Evolutionary conservation across 2,797 vertebrate genomes (phyloP).

Genomic region (Astyanax mexicanus): DNA sequence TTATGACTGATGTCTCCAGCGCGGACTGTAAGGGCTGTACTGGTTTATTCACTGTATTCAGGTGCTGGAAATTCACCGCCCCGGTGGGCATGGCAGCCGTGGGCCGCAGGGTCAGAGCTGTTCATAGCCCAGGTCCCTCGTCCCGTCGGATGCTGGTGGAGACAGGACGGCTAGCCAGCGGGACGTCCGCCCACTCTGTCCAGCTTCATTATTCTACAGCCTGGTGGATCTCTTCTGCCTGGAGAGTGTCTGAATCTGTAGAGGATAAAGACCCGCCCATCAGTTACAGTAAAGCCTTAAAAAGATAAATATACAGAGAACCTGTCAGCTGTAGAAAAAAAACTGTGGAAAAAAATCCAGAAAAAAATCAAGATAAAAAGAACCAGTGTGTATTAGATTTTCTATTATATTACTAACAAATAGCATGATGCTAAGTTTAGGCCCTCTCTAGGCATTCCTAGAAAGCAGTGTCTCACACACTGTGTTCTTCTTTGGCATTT

Average conservation of each 20-base stretch:
- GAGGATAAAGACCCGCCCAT: slow-evolving; percentile 1
- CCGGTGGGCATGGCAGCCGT: neutral
- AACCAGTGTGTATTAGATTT: too few relatives aligned
- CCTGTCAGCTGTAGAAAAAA: neutral
- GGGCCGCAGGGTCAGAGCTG: slow-evolving; percentile 6
- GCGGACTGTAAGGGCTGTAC: neutral
- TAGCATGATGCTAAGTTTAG: too few relatives aligned
- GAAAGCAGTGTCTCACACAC: too few relatives aligned
- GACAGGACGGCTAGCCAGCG: slow-evolving; percentile 28
- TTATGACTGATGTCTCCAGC: neutral
- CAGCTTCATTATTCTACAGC: slow-evolving; percentile 29
- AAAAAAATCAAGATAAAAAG: too few relatives aligned
- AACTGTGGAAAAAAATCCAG: too few relatives aligned
- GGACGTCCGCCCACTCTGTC: slow-evolving; percentile 41
- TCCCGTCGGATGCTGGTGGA: slow-evolving; percentile 33
- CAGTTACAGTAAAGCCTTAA: neutral
- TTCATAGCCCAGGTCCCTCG: slow-evolving; percentile 23
- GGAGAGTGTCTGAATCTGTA: slow-evolving; percentile 37
- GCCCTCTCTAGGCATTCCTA: too few relatives aligned
- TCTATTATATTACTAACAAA: too few relatives aligned
- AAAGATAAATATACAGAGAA: neutral
- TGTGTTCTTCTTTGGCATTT: too few relatives aligned
- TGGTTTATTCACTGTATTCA: neutral
- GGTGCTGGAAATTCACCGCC: neutral
- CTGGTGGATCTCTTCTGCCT: slow-evolving; percentile 7